Evolutionary conservation across 1,140 invertebrate genomes (phyloP), one percentile per base, ranked within the genome.

Genomic region (Cydia pomonella): DNA sequence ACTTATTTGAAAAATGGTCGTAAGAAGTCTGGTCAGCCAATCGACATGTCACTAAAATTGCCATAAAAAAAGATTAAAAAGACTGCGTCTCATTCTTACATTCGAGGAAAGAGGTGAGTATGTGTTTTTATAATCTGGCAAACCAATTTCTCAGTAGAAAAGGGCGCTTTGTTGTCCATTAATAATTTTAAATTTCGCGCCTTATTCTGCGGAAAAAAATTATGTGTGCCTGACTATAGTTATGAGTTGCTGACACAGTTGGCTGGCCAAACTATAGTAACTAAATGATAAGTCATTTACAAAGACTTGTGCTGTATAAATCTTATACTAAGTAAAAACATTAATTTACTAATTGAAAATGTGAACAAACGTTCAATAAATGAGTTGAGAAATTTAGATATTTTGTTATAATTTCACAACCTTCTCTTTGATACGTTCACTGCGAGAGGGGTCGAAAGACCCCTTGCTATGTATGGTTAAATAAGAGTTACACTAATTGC

Each of bases 311-410:
- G 4, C 50, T 59, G 21, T 59, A 23, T 59, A 59, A 23, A 23
- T 23, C 53, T 18, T 23, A 59, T 59, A 59, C 53, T 59, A 7
- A 23, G 53, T 23, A 59, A 23, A 53, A 59, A 59, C 53, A 1
- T 59, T n/a, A n/a, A n/a, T 59, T 59, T 59, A 59, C 53, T 59
- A 59, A 59, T 59, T 23, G 53, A 23, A 23, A 18, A 59, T 59
- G 21, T 59, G 53, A 59, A 59, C 21, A 23, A 59, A 59, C 5
- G 21, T 59, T 23, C 53, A 59, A 59, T 59, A 59, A 59, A 59
- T 59, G 53, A 23, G 18, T 59, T 59, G 9, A 23, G 23, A 59
- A 21, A 23, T 23, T n/a, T 6, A 18, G 3, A 59, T 23, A 59
- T 59, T 53, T 59, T 23, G 53, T 59, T 59, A 10, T 59, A 10